phyloP scores from a whole-genome alignment of 2,888 invertebrate species.

The Neoaliturus tenellus region DNA sequence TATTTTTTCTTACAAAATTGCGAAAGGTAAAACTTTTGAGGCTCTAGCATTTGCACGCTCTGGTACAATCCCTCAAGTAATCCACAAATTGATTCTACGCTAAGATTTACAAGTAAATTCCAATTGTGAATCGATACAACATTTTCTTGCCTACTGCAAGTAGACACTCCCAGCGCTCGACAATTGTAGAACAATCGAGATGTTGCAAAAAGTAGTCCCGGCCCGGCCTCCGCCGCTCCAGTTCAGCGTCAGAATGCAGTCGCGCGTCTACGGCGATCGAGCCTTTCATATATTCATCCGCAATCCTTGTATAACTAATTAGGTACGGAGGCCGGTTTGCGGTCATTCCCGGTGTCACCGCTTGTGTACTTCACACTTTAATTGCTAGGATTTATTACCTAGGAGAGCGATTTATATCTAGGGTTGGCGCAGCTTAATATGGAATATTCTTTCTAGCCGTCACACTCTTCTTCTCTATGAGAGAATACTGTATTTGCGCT shows the following conservation, averaged over 20 bases:
- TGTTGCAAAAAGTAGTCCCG: neutral
- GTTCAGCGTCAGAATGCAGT: slow-evolving; percentile 12
- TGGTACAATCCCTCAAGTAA: too few species aligned
- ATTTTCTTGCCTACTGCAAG: neutral
- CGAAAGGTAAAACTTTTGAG: too few species aligned
- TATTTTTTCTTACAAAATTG: too few species aligned
- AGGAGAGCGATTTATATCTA: too few species aligned
- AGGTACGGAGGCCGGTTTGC: neutral
- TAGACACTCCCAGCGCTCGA: neutral
- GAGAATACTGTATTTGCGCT: too few species aligned
- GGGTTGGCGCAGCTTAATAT: too few species aligned
- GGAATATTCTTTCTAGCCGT: too few species aligned
- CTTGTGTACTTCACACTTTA: slow-evolving; percentile 1
- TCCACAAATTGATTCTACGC: too few species aligned
- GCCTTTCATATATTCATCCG: slow-evolving; percentile 5
- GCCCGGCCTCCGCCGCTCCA: neutral
- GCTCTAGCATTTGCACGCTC: too few species aligned
- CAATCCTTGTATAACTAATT: slow-evolving; percentile 13
- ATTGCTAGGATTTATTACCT: slow-evolving; percentile 19
- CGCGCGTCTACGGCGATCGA: neutral
- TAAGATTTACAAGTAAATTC: too few species aligned
- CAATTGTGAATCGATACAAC: neutral
- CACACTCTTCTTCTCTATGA: too few species aligned
- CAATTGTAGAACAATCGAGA: slow-evolving; percentile 4
- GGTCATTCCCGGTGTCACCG: neutral